Evolutionary conservation across 2,797 vertebrate species (phyloP).

Genomic region (Pipistrellus kuhlii): DNA sequence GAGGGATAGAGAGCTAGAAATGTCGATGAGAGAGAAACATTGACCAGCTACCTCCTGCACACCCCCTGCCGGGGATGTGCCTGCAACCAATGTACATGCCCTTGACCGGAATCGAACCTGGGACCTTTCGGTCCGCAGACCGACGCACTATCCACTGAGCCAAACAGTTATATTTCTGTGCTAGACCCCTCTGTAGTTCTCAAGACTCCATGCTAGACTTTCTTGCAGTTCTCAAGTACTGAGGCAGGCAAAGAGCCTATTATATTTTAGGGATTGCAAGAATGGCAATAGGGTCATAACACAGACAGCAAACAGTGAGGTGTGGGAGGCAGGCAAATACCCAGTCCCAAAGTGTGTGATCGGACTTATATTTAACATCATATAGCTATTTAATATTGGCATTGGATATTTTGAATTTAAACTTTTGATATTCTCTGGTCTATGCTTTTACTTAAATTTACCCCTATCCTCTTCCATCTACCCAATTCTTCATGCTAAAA

Average conservation of each 20-base stretch:
- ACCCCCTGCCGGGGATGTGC: too few species aligned
- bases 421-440: not conserved
- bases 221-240: not conserved
- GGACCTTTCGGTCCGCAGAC: too few species aligned
- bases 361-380: not conserved
- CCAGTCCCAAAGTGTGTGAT: not conserved
- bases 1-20: too few species aligned
- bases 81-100: too few species aligned
- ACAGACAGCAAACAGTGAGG: not conserved
- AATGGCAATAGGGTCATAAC: not conserved
- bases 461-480: not conserved
- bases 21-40: too few species aligned
- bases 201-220: not conserved
- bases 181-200: not conserved
- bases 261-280: not conserved
- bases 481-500: not conserved
- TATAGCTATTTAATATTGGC: not conserved
- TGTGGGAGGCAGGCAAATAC: not conserved
- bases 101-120: too few species aligned
- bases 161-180: not conserved
- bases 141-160: too few species aligned
- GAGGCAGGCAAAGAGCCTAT: not conserved
- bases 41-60: too few species aligned
- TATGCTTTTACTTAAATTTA: not conserved
- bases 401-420: not conserved